These are phyloP conservation scores for Penaeus vannamei DNA, from an alignment of 1,140 invertebrate genomes.

Conservation along the genomic window DNA sequence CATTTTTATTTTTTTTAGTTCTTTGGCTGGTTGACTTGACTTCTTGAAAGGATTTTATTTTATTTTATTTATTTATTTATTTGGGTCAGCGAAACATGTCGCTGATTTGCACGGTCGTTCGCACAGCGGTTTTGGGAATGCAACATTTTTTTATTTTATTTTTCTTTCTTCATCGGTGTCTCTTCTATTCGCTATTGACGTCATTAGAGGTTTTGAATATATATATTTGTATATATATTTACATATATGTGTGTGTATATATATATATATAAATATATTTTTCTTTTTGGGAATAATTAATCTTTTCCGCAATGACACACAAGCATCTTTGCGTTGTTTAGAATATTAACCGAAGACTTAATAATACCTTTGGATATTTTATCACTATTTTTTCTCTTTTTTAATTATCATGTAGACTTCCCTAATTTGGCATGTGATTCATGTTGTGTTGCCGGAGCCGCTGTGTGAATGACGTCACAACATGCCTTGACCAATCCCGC, in stretches of 20 bases:
- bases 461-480: slow-evolving; percentile 56
- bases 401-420: neutral
- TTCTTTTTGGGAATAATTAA: too few relatives aligned
- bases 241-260: too few relatives aligned
- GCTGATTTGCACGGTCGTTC: slow-evolving; percentile 7
- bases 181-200: neutral
- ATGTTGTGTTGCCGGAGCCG: slow-evolving; percentile 53
- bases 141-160: neutral
- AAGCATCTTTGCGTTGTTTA: too few relatives aligned
- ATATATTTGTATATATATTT: too few relatives aligned
- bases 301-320: too few relatives aligned
- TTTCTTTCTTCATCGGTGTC: neutral
- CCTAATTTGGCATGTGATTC: neutral
- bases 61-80: neutral
- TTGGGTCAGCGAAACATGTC: neutral
- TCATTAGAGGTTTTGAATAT: too few relatives aligned
- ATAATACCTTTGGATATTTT: neutral
- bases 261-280: too few relatives aligned
- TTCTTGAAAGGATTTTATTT: neutral
- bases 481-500: neutral
- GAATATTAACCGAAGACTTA: too few relatives aligned
- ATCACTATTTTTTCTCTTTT: neutral
- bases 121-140: slow-evolving; percentile 12
- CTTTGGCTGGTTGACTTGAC: slow-evolving; percentile 6
- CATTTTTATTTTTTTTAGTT: too few relatives aligned